Base-by-base conservation (phyloP, 2,888 invertebrate species). In the Opisthograptis luteolata region DNA sequence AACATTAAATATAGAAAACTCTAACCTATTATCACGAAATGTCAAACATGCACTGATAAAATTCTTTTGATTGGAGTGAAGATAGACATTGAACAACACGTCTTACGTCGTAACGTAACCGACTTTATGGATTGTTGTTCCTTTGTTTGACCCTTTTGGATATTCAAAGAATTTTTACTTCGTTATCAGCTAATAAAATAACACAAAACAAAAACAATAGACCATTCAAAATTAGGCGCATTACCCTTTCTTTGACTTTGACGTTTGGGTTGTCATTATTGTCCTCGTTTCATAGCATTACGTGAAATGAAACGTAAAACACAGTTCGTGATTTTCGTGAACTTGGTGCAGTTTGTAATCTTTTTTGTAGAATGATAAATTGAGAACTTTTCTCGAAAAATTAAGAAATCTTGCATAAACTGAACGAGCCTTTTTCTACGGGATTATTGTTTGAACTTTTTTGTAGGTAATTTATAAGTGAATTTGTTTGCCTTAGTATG, bases 1-100 rank as follows among this genome's bases (percentile, higher is more conserved):
- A 36, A 49, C 22, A n/a, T 35, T 42, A 42, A 30, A 35, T 41
- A 30, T n/a, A n/a, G n/a, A n/a, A 35, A 41, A 20, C n/a, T 20
- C n/a, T n/a, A n/a, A 27, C 3, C 6, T 14, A 4, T 20, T 14
- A 22, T 35, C 3, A 34, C 10, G 4, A 30, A 35, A 19, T 32
- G 27, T 27, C 48, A 48, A 35, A 45, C 3, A 1, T 42, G 14
- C 10, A 35, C 31, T 19, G 24, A 24, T 40, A 24, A 30, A 15
- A 15, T 45, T 31, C 15, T 31, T 30, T 12, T 30, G 31, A 35
- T 28, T n/a, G n/a, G 7, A 24, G 8, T 6, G 13, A 22, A 24
- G 22, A 12, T 31, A 24, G 24, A 19, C n/a, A n/a, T n/a, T n/a
- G n/a, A n/a, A n/a, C n/a, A n/a, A n/a, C n/a, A n/a, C n/a, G n/a